phyloP scores from a whole-genome alignment of 2,113 vertebrate species.

The Pluvianellus socialis region DNA sequence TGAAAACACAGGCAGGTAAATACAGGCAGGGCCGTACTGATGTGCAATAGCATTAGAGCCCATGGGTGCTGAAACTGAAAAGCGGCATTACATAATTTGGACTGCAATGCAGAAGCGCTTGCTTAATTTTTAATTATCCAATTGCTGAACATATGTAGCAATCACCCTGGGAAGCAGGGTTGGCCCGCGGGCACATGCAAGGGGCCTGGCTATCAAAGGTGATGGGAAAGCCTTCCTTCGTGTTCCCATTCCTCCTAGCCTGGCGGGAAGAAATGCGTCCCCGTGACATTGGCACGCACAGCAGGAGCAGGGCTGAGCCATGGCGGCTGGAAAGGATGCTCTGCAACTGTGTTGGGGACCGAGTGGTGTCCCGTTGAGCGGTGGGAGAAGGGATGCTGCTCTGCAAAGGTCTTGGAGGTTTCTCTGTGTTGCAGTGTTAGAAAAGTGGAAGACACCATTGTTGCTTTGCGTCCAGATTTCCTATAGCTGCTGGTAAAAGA shows the following conservation, averaged over 20 bases:
- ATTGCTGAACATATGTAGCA: rapidly evolving
- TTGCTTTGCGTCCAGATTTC: not conserved
- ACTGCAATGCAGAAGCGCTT: slow-evolving; percentile 60
- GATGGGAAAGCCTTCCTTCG: not conserved
- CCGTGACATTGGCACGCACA: rapidly evolving
- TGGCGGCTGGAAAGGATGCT: not conserved
- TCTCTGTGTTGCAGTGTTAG: not conserved
- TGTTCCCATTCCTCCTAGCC: not conserved
- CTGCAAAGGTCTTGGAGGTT: not conserved
- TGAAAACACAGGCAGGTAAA: not conserved
- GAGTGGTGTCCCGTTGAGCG: rapidly evolving
- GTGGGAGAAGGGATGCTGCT: not conserved
- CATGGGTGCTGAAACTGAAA: slow-evolving; percentile 22
- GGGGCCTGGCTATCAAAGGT: not conserved
- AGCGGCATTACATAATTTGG: slow-evolving; percentile 57
- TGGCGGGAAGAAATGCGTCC: rapidly evolving
- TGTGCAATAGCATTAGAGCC: not conserved
- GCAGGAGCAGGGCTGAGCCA: not conserved
- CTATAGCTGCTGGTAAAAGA: not conserved
- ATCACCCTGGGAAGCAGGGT: not conserved
- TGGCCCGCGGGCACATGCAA: not conserved
- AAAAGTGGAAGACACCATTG: rapidly evolving
- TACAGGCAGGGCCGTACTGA: not conserved
- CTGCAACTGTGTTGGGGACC: not conserved
- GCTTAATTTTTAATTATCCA: slow-evolving; percentile 74